Evolutionary conservation across 2,797 vertebrate species (phyloP), one percentile per base, ranked within the genome.

Genomic region (Gobio occitaniae): DNA sequence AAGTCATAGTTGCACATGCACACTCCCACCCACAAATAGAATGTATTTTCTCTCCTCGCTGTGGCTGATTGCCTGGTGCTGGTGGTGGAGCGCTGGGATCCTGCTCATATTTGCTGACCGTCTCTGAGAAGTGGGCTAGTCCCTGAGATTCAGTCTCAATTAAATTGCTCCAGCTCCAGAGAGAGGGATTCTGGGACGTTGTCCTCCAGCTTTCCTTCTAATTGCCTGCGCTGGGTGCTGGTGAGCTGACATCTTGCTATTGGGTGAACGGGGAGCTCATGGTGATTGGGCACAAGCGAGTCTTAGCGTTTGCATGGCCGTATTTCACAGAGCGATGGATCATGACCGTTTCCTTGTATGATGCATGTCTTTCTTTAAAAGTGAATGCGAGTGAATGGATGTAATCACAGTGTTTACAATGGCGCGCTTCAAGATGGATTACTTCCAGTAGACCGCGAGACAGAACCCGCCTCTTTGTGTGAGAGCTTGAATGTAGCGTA

Each of bases 61-160:
- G 47, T 1, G 19, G 1, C 36, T 84, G 54, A 78, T 82, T 85
- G 86, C 13, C 79, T 63, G 76, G 68, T 70, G 78, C 75, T 85
- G 78, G 56, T 71, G 66, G 36, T 74, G 78, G 52, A 56, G 82
- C 78, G 17, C 25, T 44, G 83, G 79, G 83, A 85, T 19, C 17
- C 38, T 29, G 25, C 11, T 71, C 47, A 3, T 71, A 71, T 82
- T 70, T 78, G 41, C 52, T 63, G 77, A 84, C 52, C 68, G 38
- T 78, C 59, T 84, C 78, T 68, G 29, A 84, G 71, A 84, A 86
- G 80, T 80, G 74, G 70, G 41, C 54, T 61, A 69, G 74, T 87
- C 65, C 80, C 75, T 76, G 83, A 71, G 88, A 85, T 83, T 87
- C 88, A 71, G 88, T 85, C 88, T 89, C 88, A 85, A 89, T 89